These are phyloP conservation scores for Himalopsyche anomala DNA, from an alignment of 2,888 invertebrate genomes.

Conservation along the genomic window DNA sequence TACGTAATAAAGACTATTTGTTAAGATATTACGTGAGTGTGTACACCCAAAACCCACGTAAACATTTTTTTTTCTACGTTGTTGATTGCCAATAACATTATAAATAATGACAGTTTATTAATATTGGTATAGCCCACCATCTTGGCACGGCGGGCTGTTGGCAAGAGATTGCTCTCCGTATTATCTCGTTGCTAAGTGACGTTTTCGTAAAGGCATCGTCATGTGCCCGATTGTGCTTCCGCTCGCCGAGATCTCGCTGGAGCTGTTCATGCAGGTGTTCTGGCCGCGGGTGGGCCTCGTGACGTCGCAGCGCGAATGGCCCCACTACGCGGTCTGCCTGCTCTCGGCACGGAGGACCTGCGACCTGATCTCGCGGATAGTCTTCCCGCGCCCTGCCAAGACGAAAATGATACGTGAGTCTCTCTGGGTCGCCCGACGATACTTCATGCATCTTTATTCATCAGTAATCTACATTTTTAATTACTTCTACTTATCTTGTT, in stretches of 20 bases:
- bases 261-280: conserved; percentile 45
- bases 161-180: not conserved
- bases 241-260: conserved; percentile 51
- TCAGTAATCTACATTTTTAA: conserved; percentile 8
- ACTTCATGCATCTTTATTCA: not conserved
- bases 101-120: conserved; percentile 6
- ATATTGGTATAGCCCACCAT: not conserved
- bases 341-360: conserved; percentile 38
- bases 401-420: conserved; percentile 24
- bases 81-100: conserved; percentile 10
- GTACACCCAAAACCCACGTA: not conserved
- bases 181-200: not conserved
- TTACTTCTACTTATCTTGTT: not conserved
- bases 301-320: conserved; percentile 43
- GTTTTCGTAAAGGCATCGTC: not conserved
- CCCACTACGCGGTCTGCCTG: conserved; percentile 27
- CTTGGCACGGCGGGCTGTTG: not conserved
- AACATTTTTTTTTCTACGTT: not conserved
- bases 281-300: conserved; percentile 36
- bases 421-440: not conserved
- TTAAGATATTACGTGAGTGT: too few species aligned
- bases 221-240: conserved; percentile 38
- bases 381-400: not conserved
- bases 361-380: conserved; percentile 2
- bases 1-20: too few species aligned